Base-by-base conservation (phyloP, 2,113 vertebrate genomes). In the zebrafish (Danio rerio) region DNA sequence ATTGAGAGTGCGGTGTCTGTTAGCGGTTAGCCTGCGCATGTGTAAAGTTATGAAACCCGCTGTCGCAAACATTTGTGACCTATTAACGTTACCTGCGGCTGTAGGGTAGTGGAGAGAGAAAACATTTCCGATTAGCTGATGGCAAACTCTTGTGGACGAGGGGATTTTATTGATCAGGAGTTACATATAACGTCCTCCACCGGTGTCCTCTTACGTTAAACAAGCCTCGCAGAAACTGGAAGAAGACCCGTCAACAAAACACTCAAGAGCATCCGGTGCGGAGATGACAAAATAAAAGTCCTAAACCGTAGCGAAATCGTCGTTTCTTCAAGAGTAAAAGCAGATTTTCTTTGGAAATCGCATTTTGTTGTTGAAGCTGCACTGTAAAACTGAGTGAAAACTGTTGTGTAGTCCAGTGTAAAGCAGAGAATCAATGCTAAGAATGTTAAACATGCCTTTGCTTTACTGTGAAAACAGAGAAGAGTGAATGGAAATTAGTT, bases 21-120 rank as follows among this genome's bases (percentile, higher is more conserved):
- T 59, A 5, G 42, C 45, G 15, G 58, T 43, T 77, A 77, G 45
- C 18, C 13, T 71, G 53, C 18, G 56, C 5, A 62, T 5, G 8
- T 11, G 8, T 9, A 16, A 9, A 31, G 5, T 75, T 20, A 75
- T 11, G 42, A 75, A 59, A 75, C 7, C 42, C 18, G 43, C n/a
- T 6, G 9, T 45, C 10, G 5, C 31, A 6, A 16, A 63, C 6
- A 31, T 8, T 16, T 8, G 43, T 15, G 7, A 78, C 52, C 31
- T 1, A n/a, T n/a, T n/a, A n/a, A n/a, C n/a, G 10, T 53, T 85
- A 87, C 86, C 86, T 87, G 86, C 16, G 86, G 86, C 70, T 87
- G 86, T 11, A 87, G 70, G 11, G 78, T 75, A 20, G 84, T 70
- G 49, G 81, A 83, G 47, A 87, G 75, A 65, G 84, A 85, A 83